Conservation (phyloP, 2,113 vertebrate species). For the Gyps fulvus region DNA sequence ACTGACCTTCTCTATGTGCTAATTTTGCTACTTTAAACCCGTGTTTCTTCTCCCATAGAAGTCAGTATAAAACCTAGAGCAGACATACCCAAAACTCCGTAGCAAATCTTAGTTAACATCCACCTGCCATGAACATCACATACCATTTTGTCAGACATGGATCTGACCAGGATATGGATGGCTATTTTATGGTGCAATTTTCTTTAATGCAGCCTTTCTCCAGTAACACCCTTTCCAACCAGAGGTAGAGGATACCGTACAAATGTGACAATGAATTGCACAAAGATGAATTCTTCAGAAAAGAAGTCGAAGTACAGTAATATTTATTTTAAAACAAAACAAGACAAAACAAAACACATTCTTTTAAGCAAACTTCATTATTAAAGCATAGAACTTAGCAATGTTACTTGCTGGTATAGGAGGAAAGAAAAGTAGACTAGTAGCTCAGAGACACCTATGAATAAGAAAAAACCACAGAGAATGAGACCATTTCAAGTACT, state of each 20-base stretch:
- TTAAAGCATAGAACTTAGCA: not conserved
- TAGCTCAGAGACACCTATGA: not conserved
- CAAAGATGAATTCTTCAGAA: not conserved
- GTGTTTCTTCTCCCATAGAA: not conserved
- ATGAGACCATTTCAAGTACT: not conserved
- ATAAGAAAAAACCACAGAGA: not conserved
- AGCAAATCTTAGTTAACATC: slow-evolving; percentile 52
- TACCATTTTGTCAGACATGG: slow-evolving; percentile 53
- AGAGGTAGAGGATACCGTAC: not conserved
- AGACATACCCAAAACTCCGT: not conserved
- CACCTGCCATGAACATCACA: slow-evolving; percentile 34
- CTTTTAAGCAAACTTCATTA: not conserved
- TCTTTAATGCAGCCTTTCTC: slow-evolving; percentile 23
- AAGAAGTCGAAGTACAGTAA: not conserved
- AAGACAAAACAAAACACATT: not conserved
- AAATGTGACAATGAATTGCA: not conserved
- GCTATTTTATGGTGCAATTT: slow-evolving; percentile 56
- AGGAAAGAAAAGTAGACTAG: not conserved
- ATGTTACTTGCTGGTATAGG: not conserved
- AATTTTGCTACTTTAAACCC: not conserved
- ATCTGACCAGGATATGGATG: slow-evolving; percentile 36
- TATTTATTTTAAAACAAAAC: not conserved
- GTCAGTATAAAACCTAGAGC: not conserved
- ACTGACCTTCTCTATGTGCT: not conserved
- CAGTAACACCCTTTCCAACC: not conserved